Conservation (phyloP, 2,113 vertebrate genomes). For the Reinhardtius hippoglossoides region DNA sequence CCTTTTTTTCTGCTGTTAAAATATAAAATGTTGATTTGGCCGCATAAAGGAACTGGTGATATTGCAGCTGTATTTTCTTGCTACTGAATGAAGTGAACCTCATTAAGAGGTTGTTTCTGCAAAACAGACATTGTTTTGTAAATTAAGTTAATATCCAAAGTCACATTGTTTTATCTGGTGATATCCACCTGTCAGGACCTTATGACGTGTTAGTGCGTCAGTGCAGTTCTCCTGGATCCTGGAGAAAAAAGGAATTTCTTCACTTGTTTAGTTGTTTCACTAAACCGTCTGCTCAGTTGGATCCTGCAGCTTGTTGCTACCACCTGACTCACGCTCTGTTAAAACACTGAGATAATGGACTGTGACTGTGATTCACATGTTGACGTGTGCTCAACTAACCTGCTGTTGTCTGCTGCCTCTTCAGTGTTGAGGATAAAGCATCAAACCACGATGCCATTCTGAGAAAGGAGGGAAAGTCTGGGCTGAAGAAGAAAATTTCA, state of each 20-base stretch:
- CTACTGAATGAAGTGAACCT: too few relatives aligned
- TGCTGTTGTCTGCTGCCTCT: slow-evolving; percentile 8
- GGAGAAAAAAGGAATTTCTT: not conserved
- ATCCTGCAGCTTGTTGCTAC: slow-evolving; percentile 21
- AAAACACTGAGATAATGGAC: slow-evolving; percentile 9
- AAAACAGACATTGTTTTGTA: too few relatives aligned
- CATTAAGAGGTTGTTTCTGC: too few relatives aligned
- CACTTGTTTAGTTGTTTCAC: not conserved
- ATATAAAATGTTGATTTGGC: too few relatives aligned
- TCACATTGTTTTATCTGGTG: too few relatives aligned
- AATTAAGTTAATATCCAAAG: not conserved
- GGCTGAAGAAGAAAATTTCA: too few relatives aligned
- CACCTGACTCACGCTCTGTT: slow-evolving; percentile 1
- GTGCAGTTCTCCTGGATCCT: not conserved
- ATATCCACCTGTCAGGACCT: too few relatives aligned
- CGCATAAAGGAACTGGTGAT: too few relatives aligned
- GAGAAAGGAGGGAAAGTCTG: not conserved
- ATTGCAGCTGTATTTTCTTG: too few relatives aligned
- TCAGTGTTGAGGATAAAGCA: not conserved
- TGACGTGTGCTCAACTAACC: slow-evolving; percentile 7
- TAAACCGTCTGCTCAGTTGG: slow-evolving; percentile 9
- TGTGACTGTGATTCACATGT: slow-evolving; percentile 21
- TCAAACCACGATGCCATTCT: not conserved
- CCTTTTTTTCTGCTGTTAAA: too few relatives aligned
- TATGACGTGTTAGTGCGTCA: too few relatives aligned